Conservation (phyloP, 1,140 invertebrate genomes). For the Galleria mellonella region DNA sequence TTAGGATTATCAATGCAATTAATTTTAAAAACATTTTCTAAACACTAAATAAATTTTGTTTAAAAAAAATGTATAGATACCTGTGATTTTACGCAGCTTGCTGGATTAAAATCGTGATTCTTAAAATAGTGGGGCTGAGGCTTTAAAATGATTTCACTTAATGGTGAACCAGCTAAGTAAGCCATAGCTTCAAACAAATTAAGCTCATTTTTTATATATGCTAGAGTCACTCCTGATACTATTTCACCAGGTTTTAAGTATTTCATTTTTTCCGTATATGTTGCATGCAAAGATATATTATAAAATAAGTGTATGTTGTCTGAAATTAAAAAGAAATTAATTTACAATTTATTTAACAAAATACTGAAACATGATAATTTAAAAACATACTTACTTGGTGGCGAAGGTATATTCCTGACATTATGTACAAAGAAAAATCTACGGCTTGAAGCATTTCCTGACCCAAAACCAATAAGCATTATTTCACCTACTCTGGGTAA, state of each 20-base stretch:
- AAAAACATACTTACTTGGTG: constrained; percentile 35
- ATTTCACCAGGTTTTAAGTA: constrained; percentile 32
- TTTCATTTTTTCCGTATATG: constrained; percentile 41
- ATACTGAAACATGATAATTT: background rate
- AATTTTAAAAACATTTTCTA: too few relatives aligned
- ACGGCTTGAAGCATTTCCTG: constrained; percentile 22
- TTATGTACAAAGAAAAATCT: constrained; percentile 58
- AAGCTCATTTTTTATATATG: constrained; percentile 55
- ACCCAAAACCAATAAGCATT: constrained; percentile 40
- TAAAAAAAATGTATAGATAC: constrained; percentile 10
- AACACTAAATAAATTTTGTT: too few relatives aligned
- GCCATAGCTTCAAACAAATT: constrained; percentile 59
- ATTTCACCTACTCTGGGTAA: constrained; percentile 50
- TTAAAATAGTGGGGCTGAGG: constrained; percentile 40
- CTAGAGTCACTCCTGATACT: constrained; percentile 32
- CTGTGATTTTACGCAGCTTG: constrained; percentile 22
- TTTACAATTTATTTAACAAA: constrained; percentile 1
- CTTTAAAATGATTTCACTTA: constrained; percentile 41
- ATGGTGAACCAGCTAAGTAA: constrained; percentile 39
- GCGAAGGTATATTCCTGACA: constrained; percentile 39
- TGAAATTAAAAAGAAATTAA: constrained; percentile 25
- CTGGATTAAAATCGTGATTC: background rate
- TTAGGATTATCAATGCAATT: too few relatives aligned
- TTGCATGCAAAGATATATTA: constrained; percentile 37
- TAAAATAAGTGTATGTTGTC: constrained; percentile 44